Base-by-base conservation (phyloP, 2,113 vertebrate genomes). In the Triplophysa rosa region DNA sequence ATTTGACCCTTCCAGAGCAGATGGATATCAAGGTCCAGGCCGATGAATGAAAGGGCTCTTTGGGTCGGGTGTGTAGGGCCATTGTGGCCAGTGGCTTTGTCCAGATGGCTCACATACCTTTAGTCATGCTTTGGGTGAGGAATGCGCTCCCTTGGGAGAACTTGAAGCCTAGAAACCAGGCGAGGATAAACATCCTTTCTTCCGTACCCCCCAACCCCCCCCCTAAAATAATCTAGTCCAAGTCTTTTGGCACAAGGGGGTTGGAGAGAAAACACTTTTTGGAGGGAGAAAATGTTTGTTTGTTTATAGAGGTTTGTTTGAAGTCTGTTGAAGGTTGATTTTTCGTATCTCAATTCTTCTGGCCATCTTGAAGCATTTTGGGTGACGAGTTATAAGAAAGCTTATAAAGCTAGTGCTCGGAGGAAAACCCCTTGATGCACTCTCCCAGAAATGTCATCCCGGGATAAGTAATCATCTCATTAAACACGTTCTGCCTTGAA, bases 71-170 rank as follows among this genome's bases (percentile, higher is more conserved):
- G 87, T 90, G 86, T 92, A 85, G 88, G 85, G 81, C 90, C 87
- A 91, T 93, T 92, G 91, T 92, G 89, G 86, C 90, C 86, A 74
- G 63, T 86, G 87, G 87, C 88, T 90, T 89, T 92, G 92, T 89
- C 91, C 92, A 94, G 92, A 94, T 94, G 92, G 92, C 93, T 95
- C 86, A 88, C 91, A 93, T 92, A 93, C 89, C 91, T 93, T 89
- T 87, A 93, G 89, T 90, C 85, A 84, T 86, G 89, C 91, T 90
- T 84, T 47, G 85, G 90, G 87, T 87, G 85, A 93, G 91, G 93
- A 95, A 94, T 92, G 91, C 63, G 56, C 88, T 91, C 94, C 93
- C 93, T 90, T 76, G 81, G 91, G 91, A 90, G 8, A 76, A 80
- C 90, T 88, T 88, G 88, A 54, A 83, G 93, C 93, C 90, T 90